These are phyloP conservation scores for Leptodactylus fallax DNA, from an alignment of 2,797 vertebrate species.

Conservation along the genomic window DNA sequence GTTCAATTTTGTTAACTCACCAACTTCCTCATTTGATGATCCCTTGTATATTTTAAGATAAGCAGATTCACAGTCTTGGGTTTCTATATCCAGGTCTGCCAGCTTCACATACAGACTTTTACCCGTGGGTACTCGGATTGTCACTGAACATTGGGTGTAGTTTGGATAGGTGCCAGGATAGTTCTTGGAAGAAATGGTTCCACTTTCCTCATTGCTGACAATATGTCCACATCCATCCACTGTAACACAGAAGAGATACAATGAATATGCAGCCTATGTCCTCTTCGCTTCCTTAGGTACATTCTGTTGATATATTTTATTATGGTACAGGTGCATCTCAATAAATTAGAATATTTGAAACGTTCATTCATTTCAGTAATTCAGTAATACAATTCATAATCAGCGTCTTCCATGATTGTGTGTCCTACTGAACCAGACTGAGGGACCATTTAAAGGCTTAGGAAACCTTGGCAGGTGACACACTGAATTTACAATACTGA, in stretches of 20 bases:
- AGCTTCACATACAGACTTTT: slow-evolving; percentile 81
- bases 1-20: slow-evolving; percentile 70
- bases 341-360: too few relatives aligned
- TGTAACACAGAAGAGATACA: slow-evolving; percentile 61
- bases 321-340: too few relatives aligned
- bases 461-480: too few relatives aligned
- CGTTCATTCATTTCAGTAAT: too few relatives aligned
- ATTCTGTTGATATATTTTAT: not conserved
- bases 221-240: slow-evolving; percentile 83
- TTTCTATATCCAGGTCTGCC: slow-evolving; percentile 84
- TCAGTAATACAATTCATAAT: too few relatives aligned
- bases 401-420: too few relatives aligned
- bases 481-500: too few relatives aligned
- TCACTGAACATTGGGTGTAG: slow-evolving; percentile 82
- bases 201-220: slow-evolving; percentile 80
- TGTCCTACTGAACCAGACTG: too few relatives aligned
- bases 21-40: slow-evolving; percentile 69
- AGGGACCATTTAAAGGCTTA: too few relatives aligned
- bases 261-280: not conserved
- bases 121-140: slow-evolving; percentile 76
- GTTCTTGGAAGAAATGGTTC: slow-evolving; percentile 83
- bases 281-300: not conserved
- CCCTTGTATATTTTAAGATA: slow-evolving; percentile 79
- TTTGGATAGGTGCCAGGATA: slow-evolving; percentile 86
- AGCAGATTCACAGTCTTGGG: slow-evolving; percentile 79